phyloP scores from a whole-genome alignment of 2,113 vertebrate genomes.

The Amblyopsis rosae region DNA sequence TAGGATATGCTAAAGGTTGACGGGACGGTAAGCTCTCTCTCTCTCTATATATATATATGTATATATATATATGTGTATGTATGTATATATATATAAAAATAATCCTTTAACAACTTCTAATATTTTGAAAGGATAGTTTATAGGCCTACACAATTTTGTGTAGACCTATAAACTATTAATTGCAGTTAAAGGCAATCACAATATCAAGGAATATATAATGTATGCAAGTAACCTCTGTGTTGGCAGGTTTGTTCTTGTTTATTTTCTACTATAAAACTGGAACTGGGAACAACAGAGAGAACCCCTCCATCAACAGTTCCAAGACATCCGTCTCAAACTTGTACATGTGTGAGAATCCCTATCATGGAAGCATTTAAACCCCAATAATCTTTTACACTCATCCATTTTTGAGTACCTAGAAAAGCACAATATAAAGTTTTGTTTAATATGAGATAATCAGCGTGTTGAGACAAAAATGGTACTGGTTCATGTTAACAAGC shows the following conservation, averaged over 20 bases:
- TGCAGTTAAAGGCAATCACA: background rate
- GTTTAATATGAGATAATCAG: background rate
- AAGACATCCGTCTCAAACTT: slow-evolving; percentile 1
- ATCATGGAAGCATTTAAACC: background rate
- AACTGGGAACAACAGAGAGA: background rate
- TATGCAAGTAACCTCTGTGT: too few relatives aligned
- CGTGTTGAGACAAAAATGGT: background rate
- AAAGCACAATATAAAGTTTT: too few relatives aligned
- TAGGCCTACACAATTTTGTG: background rate
- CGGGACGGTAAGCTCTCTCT: too few relatives aligned
- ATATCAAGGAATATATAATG: background rate
- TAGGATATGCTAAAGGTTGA: too few relatives aligned
- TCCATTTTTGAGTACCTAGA: too few relatives aligned
- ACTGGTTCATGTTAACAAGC: background rate
- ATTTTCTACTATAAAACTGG: slow-evolving; percentile 68
- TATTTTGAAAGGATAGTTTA: too few relatives aligned
- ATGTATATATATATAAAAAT: too few relatives aligned
- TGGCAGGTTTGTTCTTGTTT: slow-evolving; percentile 73
- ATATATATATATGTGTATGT: too few relatives aligned
- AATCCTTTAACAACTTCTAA: too few relatives aligned
- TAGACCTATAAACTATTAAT: background rate
- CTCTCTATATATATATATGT: too few relatives aligned
- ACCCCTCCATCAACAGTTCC: background rate
- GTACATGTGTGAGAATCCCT: slow-evolving; percentile 42
- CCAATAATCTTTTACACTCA: too few relatives aligned